A percentile compares a stretch with the other conserved stretches of the same genome.
Conservation (phyloP, 2,113 vertebrate species). For the Mus pahari region DNA sequence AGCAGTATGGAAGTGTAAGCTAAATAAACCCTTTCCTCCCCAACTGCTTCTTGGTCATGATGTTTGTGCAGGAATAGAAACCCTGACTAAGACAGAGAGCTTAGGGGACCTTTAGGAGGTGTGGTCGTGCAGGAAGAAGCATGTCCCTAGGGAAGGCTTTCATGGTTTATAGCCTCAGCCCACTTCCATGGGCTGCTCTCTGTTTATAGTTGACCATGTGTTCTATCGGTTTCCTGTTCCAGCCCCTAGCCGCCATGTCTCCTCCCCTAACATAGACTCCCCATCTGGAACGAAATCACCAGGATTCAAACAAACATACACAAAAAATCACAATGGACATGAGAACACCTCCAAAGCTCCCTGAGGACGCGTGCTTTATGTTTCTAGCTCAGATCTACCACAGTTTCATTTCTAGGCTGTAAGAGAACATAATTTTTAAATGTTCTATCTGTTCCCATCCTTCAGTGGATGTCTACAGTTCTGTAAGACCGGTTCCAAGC, state of each 20-base stretch:
- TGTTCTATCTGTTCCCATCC: neutral
- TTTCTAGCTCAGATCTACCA: neutral
- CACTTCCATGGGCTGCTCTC: too few relatives aligned
- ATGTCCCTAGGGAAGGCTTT: neutral
- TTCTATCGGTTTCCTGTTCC: neutral
- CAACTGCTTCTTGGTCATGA: too few relatives aligned
- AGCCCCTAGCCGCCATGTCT: too few relatives aligned
- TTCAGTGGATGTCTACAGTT: neutral
- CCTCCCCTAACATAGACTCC: neutral
- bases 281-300: neutral
- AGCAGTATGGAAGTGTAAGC: too few relatives aligned
- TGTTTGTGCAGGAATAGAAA: too few relatives aligned
- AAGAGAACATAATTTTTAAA: constrained; percentile 14
- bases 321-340: neutral
- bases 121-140: neutral
- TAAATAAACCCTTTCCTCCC: too few relatives aligned
- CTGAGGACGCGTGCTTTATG: neutral
- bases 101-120: neutral
- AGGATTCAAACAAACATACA: neutral
- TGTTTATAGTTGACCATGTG: neutral
- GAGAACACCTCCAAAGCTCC: neutral
- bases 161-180: neutral
- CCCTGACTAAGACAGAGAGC: too few relatives aligned
- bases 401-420: neutral
- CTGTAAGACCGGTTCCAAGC: neutral